Percentiles rank a stretch among this genome's conserved stretches.
Evolutionary conservation across 2,888 invertebrate genomes (phyloP).

Genomic region (Rosalia funebris): DNA sequence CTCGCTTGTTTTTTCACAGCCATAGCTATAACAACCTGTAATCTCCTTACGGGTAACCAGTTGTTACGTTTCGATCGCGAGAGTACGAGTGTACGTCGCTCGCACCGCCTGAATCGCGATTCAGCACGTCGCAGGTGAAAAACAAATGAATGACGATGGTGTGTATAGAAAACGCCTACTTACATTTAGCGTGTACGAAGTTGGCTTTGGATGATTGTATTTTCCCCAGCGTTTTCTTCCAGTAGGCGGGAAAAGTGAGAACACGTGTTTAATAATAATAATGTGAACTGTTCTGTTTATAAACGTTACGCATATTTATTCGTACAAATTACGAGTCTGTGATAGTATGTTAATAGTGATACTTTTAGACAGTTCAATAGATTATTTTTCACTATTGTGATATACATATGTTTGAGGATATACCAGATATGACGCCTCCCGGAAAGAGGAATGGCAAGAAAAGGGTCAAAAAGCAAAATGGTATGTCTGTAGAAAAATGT

Average conservation of each 20-base stretch:
- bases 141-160: conserved; percentile 46
- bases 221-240: conserved; percentile 36
- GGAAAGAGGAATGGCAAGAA: conserved; percentile 54
- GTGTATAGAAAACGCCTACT: conserved; percentile 46
- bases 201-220: conserved; percentile 42
- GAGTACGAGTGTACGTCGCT: conserved; percentile 14
- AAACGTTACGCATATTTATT: conserved; percentile 14
- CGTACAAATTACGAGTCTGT: conserved; percentile 23
- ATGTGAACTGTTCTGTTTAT: conserved; percentile 31
- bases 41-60: conserved; percentile 54
- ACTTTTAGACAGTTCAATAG: conserved; percentile 18
- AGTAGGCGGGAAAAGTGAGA: conserved; percentile 23
- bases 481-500: conserved; percentile 44
- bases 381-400: conserved; percentile 17
- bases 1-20: conserved; percentile 61
- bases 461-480: conserved; percentile 56
- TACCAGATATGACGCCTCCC: conserved; percentile 46
- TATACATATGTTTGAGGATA: conserved; percentile 20
- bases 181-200: conserved; percentile 40
- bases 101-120: conserved; percentile 11
- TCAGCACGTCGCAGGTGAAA: conserved; percentile 28
- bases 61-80: conserved; percentile 38
- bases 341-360: conserved; percentile 23
- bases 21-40: conserved; percentile 63
- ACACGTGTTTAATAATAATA: conserved; percentile 27